phyloP scores from a whole-genome alignment of 2,888 invertebrate species.

The Elmis aenea region DNA sequence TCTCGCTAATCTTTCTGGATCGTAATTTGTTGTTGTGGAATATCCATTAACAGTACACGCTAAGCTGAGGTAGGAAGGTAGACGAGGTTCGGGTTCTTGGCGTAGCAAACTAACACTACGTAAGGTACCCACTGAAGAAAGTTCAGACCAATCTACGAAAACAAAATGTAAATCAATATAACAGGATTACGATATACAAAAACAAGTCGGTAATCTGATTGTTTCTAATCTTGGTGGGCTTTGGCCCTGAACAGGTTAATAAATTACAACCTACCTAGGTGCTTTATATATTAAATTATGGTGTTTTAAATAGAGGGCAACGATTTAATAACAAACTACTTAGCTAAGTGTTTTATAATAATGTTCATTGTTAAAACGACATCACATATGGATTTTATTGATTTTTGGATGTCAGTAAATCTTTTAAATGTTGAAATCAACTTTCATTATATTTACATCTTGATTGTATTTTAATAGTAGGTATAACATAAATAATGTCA shows the following conservation, averaged over 20 bases:
- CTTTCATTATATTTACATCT: no score
- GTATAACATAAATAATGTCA: no score
- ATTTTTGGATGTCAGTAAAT: no score
- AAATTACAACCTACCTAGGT: conserved; percentile 11
- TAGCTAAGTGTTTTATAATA: no score
- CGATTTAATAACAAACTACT: no score
- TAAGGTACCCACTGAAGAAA: conserved; percentile 49
- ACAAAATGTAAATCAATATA: conserved; percentile 9
- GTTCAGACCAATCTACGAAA: conserved; percentile 49
- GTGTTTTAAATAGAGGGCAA: no score
- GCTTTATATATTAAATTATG: no score
- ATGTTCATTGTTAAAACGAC: no score
- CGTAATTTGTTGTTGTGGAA: conserved; percentile 80
- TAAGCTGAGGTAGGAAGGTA: conserved; percentile 83
- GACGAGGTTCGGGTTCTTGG: conserved; percentile 50
- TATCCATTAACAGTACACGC: conserved; percentile 91
- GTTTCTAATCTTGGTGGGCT: not conserved
- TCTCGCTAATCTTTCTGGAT: conserved; percentile 59
- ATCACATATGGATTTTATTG: no score
- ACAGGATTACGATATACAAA: no score
- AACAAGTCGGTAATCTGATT: conserved; percentile 2
- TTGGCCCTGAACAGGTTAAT: conserved; percentile 5
- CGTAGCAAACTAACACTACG: conserved; percentile 47
- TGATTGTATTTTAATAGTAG: no score
- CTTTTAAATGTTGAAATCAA: no score